Base-by-base conservation (phyloP, 1,140 invertebrate species). In the Oppia nitens region DNA sequence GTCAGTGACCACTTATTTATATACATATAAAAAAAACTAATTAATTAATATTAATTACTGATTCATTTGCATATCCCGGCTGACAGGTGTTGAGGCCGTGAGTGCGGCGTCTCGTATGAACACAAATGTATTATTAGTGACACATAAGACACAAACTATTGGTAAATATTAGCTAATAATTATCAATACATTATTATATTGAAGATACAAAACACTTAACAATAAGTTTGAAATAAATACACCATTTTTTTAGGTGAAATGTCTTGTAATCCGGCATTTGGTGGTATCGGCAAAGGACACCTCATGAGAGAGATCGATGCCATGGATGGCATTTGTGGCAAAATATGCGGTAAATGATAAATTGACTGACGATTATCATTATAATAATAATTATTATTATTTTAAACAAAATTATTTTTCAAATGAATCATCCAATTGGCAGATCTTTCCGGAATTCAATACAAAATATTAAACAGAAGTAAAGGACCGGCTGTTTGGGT, bases 191-290 rank as follows among this genome's bases (percentile, higher is more conserved):
- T n/a, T n/a, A n/a, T n/a, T n/a, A n/a, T n/a, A n/a, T n/a, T n/a
- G n/a, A n/a, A n/a, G n/a, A n/a, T n/a, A n/a, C n/a, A n/a, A n/a
- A n/a, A n/a, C n/a, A n/a, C n/a, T n/a, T n/a, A n/a, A n/a, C n/a
- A n/a, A n/a, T n/a, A n/a, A n/a, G n/a, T n/a, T 60, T 20, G 3
- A 40, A 47, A 25, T 2, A 53, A 26, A 17, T 63, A 49, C 68
- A 71, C 27, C 60, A 87, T n/a, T n/a, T n/a, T n/a, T n/a, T n/a
- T n/a, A n/a, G 87, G 87, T 49, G 91, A 90, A 73, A 95, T 95
- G 91, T 93, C 89, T 1, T 95, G 91, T 66, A 95, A 95, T 74
- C 89, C 88, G 48, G 87, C 87, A 14, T 95, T 95, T 75, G 91
- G 91, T 54, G 91, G 91, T 23, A 91, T 95, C 64, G 91, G 91